Evolutionary conservation across 2,888 invertebrate genomes (phyloP).

Genomic region (Lepeophtheirus nordmannii): DNA sequence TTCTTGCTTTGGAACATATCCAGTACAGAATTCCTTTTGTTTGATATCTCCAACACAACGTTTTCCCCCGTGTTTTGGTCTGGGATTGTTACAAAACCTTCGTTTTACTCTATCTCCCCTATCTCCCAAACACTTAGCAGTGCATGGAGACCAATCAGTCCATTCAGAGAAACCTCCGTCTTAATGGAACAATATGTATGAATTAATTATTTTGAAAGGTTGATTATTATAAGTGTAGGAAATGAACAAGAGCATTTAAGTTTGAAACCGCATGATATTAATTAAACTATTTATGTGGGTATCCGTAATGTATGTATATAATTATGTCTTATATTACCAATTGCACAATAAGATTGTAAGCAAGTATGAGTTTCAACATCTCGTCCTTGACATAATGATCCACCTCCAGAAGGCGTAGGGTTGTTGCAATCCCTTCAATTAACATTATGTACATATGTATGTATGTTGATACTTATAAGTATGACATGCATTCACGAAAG

Average conservation of each 20-base stretch:
- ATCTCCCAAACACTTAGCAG: constrained; percentile 13
- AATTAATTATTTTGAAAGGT: too few species aligned
- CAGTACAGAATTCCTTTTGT: neutral
- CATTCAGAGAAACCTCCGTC: constrained; percentile 14
- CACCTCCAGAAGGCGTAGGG: neutral
- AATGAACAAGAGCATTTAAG: too few species aligned
- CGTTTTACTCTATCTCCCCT: constrained; percentile 11
- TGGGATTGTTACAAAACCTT: constrained; percentile 5
- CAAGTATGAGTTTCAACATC: constrained; percentile 2
- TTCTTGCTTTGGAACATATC: neutral
- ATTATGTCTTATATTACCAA: neutral
- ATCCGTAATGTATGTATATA: too few species aligned
- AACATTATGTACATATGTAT: neutral
- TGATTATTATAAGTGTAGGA: too few species aligned
- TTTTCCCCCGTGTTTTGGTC: constrained; percentile 5
- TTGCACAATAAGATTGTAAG: neutral
- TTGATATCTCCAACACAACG: constrained; percentile 9
- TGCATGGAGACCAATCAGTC: constrained; percentile 9
- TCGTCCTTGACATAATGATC: neutral
- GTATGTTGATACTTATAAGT: neutral
- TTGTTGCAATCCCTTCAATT: neutral
- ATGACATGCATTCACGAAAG: neutral
- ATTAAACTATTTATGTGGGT: too few species aligned
- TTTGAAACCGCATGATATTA: too few species aligned
- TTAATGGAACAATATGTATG: neutral